Evolutionary conservation across 2,113 vertebrate genomes (phyloP).

Genomic region (Petrocephalus microphthalmus): DNA sequence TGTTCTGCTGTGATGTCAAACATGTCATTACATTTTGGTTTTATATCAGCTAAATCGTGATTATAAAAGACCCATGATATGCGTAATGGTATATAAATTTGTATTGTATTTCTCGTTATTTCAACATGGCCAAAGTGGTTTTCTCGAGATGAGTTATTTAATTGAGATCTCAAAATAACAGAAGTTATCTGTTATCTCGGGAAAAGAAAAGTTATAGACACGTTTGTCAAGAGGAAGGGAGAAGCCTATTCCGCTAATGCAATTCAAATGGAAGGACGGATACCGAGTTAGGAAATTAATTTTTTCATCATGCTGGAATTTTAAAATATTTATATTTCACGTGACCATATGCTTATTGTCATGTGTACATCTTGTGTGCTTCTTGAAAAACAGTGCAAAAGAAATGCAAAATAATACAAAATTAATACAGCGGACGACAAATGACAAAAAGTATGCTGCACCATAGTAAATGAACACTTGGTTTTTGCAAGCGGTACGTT

Average conservation of each 20-base stretch:
- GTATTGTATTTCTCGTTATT: not conserved
- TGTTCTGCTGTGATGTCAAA: no score
- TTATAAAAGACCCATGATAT: not conserved
- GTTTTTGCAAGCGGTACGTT: not conserved
- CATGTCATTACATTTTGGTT: no score
- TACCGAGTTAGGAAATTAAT: not conserved
- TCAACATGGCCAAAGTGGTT: not conserved
- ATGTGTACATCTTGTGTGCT: not conserved
- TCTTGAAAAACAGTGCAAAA: not conserved
- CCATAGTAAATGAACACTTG: not conserved
- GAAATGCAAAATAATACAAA: not conserved
- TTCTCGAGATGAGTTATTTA: not conserved
- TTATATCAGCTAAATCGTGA: no score
- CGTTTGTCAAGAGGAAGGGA: not conserved
- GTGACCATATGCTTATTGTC: not conserved
- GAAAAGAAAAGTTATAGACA: not conserved
- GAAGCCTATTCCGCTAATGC: not conserved
- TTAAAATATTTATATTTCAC: not conserved
- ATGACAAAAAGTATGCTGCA: not conserved
- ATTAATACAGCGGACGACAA: not conserved
- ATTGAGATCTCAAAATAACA: not conserved
- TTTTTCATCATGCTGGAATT: not conserved
- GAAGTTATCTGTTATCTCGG: not conserved
- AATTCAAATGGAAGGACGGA: not conserved
- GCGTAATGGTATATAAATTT: not conserved